Evolutionary conservation across 2,888 invertebrate species (phyloP).

Genomic region (Ophioninae sp.): DNA sequence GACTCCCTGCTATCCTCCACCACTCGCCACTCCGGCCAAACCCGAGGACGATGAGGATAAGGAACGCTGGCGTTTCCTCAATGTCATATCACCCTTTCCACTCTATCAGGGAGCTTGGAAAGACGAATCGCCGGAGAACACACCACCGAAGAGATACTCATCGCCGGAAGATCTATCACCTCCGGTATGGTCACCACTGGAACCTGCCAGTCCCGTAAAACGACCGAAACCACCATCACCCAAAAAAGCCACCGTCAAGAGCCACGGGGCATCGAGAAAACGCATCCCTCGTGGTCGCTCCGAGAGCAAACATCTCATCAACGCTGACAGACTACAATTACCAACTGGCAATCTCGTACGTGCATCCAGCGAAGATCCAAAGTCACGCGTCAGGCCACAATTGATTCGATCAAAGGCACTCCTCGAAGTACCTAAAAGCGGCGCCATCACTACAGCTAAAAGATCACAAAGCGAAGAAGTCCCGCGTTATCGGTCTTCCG

Average conservation of each 20-base stretch:
- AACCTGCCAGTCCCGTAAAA: constrained; percentile 66
- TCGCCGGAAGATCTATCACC: constrained; percentile 70
- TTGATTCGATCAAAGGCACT: constrained; percentile 76
- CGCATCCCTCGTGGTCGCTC: constrained; percentile 71
- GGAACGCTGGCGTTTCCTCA: constrained; percentile 76
- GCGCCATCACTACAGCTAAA: constrained; percentile 72
- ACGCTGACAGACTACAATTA: constrained; percentile 64
- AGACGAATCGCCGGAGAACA: constrained; percentile 77
- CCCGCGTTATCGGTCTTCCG: constrained; percentile 71
- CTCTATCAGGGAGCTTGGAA: constrained; percentile 79
- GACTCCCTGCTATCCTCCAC: constrained; percentile 78
- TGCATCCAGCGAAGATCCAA: constrained; percentile 76
- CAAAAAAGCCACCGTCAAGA: constrained; percentile 66
- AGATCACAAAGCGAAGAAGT: constrained; percentile 79
- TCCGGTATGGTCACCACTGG: constrained; percentile 75
- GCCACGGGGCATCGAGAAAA: constrained; percentile 69
- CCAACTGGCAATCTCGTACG: constrained; percentile 69
- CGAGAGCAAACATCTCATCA: constrained; percentile 68
- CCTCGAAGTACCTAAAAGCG: constrained; percentile 73
- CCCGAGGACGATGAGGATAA: constrained; percentile 74
- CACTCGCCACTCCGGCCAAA: constrained; percentile 66
- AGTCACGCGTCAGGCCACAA: constrained; percentile 74
- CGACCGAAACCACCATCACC: constrained; percentile 66
- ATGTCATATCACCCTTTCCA: constrained; percentile 78
- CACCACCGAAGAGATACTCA: constrained; percentile 68